phyloP scores from a whole-genome alignment of 1,140 invertebrate genomes.

The Chrysomallon squamiferum region DNA sequence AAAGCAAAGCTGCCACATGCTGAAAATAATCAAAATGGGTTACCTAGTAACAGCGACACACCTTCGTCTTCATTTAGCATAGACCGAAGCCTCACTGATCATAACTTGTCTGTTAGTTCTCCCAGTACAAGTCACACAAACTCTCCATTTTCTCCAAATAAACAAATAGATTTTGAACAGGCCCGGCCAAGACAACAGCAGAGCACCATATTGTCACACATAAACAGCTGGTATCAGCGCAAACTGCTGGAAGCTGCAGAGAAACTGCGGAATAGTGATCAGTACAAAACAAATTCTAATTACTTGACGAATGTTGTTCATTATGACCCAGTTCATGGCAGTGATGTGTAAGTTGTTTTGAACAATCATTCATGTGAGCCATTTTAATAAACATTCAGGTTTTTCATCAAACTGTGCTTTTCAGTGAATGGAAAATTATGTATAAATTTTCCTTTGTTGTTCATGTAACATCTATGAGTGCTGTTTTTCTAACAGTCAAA shows the following conservation, averaged over 20 bases:
- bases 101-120: constrained; percentile 7
- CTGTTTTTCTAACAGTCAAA: too few relatives aligned
- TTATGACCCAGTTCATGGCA: constrained; percentile 41
- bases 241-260: constrained; percentile 48
- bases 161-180: background rate
- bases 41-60: constrained; percentile 38
- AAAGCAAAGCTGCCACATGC: constrained; percentile 19
- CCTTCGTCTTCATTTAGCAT: constrained; percentile 56
- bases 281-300: constrained; percentile 11
- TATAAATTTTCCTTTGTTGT: too few relatives aligned
- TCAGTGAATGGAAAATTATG: too few relatives aligned
- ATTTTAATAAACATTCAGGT: too few relatives aligned
- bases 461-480: too few relatives aligned
- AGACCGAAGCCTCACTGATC: constrained; percentile 37
- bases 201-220: constrained; percentile 30
- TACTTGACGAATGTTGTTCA: background rate
- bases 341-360: constrained; percentile 55
- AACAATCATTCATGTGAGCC: too few relatives aligned
- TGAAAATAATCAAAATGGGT: background rate
- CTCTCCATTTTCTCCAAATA: constrained; percentile 8
- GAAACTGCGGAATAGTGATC: constrained; percentile 28
- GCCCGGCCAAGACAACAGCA: background rate
- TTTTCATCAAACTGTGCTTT: too few relatives aligned
- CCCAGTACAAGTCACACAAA: constrained; percentile 7
- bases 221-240: constrained; percentile 50